Percentiles rank a stretch among this genome's conserved stretches.
phyloP scores from a whole-genome alignment of 2,888 invertebrate species.

The Drosophila antonietae region DNA sequence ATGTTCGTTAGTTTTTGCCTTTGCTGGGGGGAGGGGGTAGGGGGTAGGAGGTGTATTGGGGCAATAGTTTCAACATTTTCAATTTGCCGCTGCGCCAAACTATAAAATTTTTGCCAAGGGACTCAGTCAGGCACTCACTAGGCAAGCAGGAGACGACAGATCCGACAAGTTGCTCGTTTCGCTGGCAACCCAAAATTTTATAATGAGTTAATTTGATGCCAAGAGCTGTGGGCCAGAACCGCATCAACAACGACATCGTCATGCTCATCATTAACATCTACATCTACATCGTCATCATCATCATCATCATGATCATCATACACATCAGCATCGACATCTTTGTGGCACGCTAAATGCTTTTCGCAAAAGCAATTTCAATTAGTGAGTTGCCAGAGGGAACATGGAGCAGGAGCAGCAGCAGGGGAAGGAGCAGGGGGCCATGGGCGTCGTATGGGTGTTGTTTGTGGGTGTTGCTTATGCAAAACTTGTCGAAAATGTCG shows the following conservation, averaged over 20 bases:
- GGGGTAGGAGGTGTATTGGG: conserved; percentile 2
- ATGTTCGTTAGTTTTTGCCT: conserved; percentile 42
- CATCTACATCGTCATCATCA: neutral
- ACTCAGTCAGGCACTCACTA: neutral
- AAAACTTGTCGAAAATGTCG: conserved; percentile 55
- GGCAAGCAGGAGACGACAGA: neutral
- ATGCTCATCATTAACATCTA: conserved; percentile 13
- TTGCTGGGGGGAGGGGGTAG: neutral
- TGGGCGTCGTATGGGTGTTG: neutral
- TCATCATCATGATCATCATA: neutral
- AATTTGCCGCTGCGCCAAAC: conserved; percentile 51
- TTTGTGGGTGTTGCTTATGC: conserved; percentile 37
- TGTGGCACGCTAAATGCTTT: conserved; percentile 63
- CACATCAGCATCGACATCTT: conserved; percentile 58
- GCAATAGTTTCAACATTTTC: conserved; percentile 52
- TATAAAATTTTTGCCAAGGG: conserved; percentile 30
- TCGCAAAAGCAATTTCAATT: conserved; percentile 76
- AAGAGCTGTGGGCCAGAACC: conserved; percentile 26
- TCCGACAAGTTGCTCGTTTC: conserved; percentile 29
- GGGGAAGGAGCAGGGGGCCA: neutral
- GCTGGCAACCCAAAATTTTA: conserved; percentile 60
- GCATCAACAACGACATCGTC: conserved; percentile 20
- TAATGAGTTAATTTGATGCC: conserved; percentile 77
- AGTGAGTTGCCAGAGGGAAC: conserved; percentile 42
- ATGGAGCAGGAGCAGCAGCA: neutral